These are phyloP conservation scores for Hypselothyrea guttata DNA, from an alignment of 2,888 invertebrate genomes.

Conservation along the genomic window DNA sequence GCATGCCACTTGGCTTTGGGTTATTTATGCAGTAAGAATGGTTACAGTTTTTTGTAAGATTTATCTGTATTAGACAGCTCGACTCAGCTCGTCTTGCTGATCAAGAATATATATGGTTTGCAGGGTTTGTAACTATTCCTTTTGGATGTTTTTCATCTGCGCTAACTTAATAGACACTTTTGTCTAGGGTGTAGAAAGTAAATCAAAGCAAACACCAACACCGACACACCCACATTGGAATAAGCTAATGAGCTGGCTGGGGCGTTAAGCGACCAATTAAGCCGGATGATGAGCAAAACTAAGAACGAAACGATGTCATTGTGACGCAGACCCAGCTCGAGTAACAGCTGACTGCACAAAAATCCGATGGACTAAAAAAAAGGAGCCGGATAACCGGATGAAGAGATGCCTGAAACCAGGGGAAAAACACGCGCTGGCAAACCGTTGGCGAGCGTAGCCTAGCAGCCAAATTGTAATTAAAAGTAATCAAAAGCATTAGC, in stretches of 20 bases:
- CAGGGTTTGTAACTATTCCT: too few relatives aligned
- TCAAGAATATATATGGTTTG: too few relatives aligned
- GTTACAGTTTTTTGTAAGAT: neutral
- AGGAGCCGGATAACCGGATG: neutral
- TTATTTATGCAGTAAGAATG: neutral
- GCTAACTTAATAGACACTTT: too few relatives aligned
- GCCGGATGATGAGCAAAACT: constrained; percentile 39
- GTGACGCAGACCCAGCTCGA: constrained; percentile 26
- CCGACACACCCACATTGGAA: neutral
- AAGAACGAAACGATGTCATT: neutral
- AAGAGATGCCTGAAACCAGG: fast-evolving
- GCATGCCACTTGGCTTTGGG: neutral
- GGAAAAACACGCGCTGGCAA: neutral
- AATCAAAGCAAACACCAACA: constrained; percentile 18
- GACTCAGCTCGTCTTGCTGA: too few relatives aligned
- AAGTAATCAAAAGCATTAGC: constrained; percentile 74
- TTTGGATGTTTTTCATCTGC: too few relatives aligned
- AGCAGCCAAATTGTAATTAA: constrained; percentile 73
- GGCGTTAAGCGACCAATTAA: constrained; percentile 65
- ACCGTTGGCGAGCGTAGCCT: constrained; percentile 47
- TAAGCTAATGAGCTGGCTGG: constrained; percentile 35
- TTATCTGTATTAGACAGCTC: constrained; percentile 9
- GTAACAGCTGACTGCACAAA: constrained; percentile 64
- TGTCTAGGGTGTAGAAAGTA: constrained; percentile 1
- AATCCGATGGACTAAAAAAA: constrained; percentile 47